Evolutionary conservation across 1,140 invertebrate genomes (phyloP).

Genomic region (Myzus persicae): DNA sequence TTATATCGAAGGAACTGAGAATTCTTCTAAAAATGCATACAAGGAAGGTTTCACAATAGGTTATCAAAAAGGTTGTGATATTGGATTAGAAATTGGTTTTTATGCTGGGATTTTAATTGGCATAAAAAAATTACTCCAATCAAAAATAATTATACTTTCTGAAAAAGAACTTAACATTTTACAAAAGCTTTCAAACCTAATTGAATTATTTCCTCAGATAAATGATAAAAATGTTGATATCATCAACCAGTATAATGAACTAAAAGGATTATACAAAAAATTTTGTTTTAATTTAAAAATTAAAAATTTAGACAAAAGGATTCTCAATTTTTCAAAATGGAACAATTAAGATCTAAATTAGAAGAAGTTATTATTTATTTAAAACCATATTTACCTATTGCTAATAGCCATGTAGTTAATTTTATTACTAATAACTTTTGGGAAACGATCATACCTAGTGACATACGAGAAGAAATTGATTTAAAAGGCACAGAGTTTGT

Average conservation of each 20-base stretch:
- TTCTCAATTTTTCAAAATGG: constrained; percentile 58
- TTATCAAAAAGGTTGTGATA: constrained; percentile 63
- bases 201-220: constrained; percentile 62
- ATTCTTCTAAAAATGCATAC: constrained; percentile 62
- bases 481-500: constrained; percentile 27
- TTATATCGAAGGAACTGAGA: constrained; percentile 63
- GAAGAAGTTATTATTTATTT: constrained; percentile 69
- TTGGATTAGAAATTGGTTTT: constrained; percentile 64
- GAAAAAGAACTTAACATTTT: constrained; percentile 60
- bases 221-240: constrained; percentile 63
- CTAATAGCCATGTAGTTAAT: constrained; percentile 82
- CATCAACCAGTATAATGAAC: constrained; percentile 60
- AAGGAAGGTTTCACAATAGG: constrained; percentile 64
- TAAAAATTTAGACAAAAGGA: constrained; percentile 58
- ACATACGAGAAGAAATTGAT: constrained; percentile 68
- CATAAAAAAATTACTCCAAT: constrained; percentile 33
- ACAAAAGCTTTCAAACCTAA: constrained; percentile 61
- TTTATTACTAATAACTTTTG: constrained; percentile 79
- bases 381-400: constrained; percentile 69
- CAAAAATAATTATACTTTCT: constrained; percentile 51
- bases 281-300: constrained; percentile 63
- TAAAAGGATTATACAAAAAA: constrained; percentile 64
- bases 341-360: constrained; percentile 64
- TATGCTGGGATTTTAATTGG: constrained; percentile 61
- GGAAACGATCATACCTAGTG: constrained; percentile 68